Evolutionary conservation across 2,797 vertebrate species (phyloP).

Genomic region (Anabas testudineus): DNA sequence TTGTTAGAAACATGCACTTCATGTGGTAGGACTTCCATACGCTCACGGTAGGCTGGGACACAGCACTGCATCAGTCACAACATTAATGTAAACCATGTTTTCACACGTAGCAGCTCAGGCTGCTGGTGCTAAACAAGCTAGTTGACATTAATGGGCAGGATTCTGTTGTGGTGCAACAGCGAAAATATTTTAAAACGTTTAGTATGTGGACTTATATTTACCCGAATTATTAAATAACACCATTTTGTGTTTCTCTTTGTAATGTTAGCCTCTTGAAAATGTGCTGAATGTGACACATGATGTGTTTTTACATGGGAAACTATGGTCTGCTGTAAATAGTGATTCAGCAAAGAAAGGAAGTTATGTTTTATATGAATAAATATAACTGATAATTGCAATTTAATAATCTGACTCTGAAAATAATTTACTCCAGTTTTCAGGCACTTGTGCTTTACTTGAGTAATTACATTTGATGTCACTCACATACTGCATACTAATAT

Average conservation of each 20-base stretch:
- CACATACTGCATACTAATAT: too few species aligned
- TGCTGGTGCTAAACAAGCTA: constrained; percentile 34
- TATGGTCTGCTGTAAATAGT: too few species aligned
- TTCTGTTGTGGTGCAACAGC: not conserved
- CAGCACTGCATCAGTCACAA: fast-evolving
- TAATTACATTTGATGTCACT: too few species aligned
- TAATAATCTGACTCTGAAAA: not conserved
- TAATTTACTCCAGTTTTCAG: too few species aligned
- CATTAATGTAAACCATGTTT: not conserved
- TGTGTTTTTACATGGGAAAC: not conserved
- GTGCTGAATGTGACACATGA: not conserved
- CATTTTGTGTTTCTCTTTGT: too few species aligned
- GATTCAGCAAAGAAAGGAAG: not conserved
- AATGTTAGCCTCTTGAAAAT: not conserved
- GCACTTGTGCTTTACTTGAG: too few species aligned
- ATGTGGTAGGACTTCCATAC: not conserved
- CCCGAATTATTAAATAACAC: not conserved
- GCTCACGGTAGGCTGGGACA: constrained; percentile 25
- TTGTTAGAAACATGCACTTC: constrained; percentile 5
- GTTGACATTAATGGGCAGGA: not conserved
- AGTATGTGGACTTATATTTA: not conserved
- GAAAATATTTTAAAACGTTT: fast-evolving
- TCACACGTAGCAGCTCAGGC: not conserved
- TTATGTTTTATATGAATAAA: not conserved
- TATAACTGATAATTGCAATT: too few species aligned